These are phyloP conservation scores for Pelosia muscerda DNA, from an alignment of 2,888 invertebrate species.

Conservation along the genomic window DNA sequence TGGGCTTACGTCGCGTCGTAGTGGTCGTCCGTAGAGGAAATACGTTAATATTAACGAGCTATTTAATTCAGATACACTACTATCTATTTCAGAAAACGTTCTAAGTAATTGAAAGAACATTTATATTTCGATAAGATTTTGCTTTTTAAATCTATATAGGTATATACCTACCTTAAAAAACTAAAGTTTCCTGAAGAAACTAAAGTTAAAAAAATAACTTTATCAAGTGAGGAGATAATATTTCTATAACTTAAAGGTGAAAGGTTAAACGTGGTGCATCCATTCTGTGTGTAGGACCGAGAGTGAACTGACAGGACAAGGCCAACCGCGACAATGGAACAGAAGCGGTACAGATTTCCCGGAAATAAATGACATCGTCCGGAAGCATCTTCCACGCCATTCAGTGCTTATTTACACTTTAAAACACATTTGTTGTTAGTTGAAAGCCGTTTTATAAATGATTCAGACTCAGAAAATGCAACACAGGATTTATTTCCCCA, in stretches of 20 bases:
- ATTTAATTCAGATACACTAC: too few species aligned
- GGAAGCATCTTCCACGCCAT: conserved; percentile 38
- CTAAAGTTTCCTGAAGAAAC: neutral
- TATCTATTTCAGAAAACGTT: too few species aligned
- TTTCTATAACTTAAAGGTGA: conserved; percentile 54
- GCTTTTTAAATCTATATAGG: too few species aligned
- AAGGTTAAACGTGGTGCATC: conserved; percentile 66
- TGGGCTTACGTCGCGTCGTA: too few species aligned
- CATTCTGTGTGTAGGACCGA: conserved; percentile 16
- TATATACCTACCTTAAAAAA: too few species aligned
- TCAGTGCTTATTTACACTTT: conserved; percentile 32
- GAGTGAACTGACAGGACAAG: conserved; percentile 63
- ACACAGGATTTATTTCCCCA: neutral
- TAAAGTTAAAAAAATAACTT: neutral
- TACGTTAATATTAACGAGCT: too few species aligned
- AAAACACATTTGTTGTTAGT: conserved; percentile 28
- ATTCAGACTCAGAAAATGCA: neutral
- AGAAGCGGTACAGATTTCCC: conserved; percentile 58
- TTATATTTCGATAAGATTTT: too few species aligned
- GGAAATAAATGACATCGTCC: conserved; percentile 66
- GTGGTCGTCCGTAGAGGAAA: too few species aligned
- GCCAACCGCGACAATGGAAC: conserved; percentile 46
- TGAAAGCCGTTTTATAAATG: conserved; percentile 20
- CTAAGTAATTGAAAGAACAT: too few species aligned
- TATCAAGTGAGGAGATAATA: neutral